A percentile compares a stretch with the other conserved stretches of the same genome.
Evolutionary conservation across 2,888 invertebrate species (phyloP).

Genomic region (Sminthurinus aureus): DNA sequence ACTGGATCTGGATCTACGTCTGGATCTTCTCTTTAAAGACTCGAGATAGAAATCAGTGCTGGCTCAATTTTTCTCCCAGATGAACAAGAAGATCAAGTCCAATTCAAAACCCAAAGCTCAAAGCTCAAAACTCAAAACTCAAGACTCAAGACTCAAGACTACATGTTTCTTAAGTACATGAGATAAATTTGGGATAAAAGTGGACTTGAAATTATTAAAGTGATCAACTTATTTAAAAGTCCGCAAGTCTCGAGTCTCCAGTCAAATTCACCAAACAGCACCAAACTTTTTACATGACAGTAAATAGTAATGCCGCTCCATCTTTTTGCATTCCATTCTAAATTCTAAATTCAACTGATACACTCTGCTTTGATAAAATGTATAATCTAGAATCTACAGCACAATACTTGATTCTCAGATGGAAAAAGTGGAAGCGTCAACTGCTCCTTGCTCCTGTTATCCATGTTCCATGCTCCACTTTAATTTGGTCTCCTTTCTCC

Average conservation of each 20-base stretch:
- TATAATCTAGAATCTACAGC: no score
- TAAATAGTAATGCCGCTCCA: background rate
- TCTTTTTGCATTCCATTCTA: no score
- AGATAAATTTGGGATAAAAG: background rate
- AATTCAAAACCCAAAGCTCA: background rate
- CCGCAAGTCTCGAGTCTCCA: background rate
- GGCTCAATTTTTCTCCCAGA: background rate
- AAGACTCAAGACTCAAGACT: background rate
- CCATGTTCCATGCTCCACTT: no score
- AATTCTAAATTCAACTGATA: no score
- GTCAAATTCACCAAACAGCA: background rate
- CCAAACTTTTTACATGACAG: background rate
- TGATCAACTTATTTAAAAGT: background rate
- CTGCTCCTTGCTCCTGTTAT: no score
- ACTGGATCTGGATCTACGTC: no score
- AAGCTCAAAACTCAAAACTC: background rate
- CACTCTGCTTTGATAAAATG: no score
- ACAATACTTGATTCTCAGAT: no score
- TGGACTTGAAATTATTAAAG: background rate
- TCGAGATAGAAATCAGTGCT: slow-evolving; percentile 1
- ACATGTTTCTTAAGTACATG: background rate
- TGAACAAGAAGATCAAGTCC: background rate
- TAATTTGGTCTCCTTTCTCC: no score
- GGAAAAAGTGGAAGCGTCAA: no score
- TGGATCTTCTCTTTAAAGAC: background rate